These are phyloP conservation scores for Drosophila kambysellisi DNA, from an alignment of 2,888 invertebrate genomes.

Conservation along the genomic window DNA sequence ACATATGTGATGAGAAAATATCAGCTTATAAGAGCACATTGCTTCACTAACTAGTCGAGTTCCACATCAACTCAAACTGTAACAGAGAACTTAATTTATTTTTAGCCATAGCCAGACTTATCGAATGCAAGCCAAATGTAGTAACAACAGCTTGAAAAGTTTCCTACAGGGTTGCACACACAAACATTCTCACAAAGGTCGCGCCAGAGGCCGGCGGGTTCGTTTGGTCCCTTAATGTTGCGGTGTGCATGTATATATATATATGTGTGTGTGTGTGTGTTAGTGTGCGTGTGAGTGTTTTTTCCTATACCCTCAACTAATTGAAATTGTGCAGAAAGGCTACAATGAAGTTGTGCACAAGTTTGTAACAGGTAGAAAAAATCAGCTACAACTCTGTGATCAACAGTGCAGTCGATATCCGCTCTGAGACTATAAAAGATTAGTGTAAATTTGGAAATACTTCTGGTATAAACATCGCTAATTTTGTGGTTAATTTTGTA, in stretches of 20 bases:
- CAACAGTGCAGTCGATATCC: not conserved
- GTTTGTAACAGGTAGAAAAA: not conserved
- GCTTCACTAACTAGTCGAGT: not conserved
- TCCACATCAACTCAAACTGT: not conserved
- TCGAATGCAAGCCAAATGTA: not conserved
- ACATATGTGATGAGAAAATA: not conserved
- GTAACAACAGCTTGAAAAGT: slow-evolving; percentile 1
- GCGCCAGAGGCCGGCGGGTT: slow-evolving; percentile 46
- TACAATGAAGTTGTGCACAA: not conserved
- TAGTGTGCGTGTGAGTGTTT: slow-evolving; percentile 4
- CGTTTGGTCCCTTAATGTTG: slow-evolving; percentile 45
- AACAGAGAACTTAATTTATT: not conserved
- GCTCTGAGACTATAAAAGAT: not conserved
- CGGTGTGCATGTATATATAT: slow-evolving; percentile 20
- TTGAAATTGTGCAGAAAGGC: not conserved
- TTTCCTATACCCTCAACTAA: not conserved
- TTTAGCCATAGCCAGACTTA: not conserved
- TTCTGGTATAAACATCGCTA: not conserved
- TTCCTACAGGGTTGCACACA: slow-evolving; percentile 34
- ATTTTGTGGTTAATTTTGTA: not conserved
- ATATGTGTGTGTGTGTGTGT: slow-evolving; percentile 17
- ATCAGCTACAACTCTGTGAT: not conserved
- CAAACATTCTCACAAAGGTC: slow-evolving; percentile 50
- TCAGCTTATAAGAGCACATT: not conserved
- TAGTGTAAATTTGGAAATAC: not conserved